phyloP scores from a whole-genome alignment of 2,888 invertebrate genomes.

The Scaptomyza polygonia region DNA sequence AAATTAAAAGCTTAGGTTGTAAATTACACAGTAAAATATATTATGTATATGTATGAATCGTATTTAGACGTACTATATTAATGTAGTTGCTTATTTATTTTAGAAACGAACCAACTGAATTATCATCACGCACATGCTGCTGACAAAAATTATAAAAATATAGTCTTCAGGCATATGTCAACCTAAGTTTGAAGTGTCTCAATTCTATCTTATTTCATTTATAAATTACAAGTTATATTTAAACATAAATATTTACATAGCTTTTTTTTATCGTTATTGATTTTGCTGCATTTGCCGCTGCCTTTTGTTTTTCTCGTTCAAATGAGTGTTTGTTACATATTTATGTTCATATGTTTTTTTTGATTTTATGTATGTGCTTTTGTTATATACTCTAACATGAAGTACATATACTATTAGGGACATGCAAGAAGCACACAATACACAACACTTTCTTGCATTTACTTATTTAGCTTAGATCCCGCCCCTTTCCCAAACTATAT shows the following conservation, averaged over 20 bases:
- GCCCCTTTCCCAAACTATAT: constrained; percentile 14
- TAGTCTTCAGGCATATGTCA: constrained; percentile 67
- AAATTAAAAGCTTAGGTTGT: constrained; percentile 65
- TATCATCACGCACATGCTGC: constrained; percentile 52
- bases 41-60: constrained; percentile 31
- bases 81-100: constrained; percentile 46
- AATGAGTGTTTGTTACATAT: constrained; percentile 40
- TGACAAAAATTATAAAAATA: constrained; percentile 75
- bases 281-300: constrained; percentile 51
- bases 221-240: constrained; percentile 67
- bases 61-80: constrained; percentile 35
- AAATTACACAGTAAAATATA: constrained; percentile 70
- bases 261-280: constrained; percentile 35
- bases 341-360: constrained; percentile 21
- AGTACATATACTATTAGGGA: constrained; percentile 54
- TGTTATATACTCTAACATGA: constrained; percentile 54
- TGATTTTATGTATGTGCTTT: constrained; percentile 32
- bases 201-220: constrained; percentile 43
- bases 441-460: constrained; percentile 66
- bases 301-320: constrained; percentile 44
- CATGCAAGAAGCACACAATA: constrained; percentile 58
- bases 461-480: constrained; percentile 31
- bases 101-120: constrained; percentile 64
- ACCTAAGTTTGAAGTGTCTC: constrained; percentile 57
- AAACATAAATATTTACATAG: constrained; percentile 72